Conservation (phyloP, 1,140 invertebrate species). For the Anthonomus grandis region DNA sequence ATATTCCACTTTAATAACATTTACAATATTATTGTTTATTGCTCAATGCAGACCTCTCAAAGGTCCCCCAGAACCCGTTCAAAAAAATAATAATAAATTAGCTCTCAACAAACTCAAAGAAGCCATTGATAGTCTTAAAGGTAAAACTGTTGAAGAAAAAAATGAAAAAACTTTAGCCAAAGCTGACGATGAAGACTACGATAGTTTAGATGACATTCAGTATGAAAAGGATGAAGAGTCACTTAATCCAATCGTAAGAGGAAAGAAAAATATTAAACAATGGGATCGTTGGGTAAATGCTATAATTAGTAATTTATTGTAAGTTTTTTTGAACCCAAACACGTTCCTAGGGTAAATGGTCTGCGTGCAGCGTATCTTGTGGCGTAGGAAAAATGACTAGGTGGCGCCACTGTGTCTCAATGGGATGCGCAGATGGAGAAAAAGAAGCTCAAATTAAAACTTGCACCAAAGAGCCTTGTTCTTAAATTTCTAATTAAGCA, state of each 20-base stretch:
- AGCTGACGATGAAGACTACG: conserved; percentile 7
- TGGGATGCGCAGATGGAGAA: conserved; percentile 49
- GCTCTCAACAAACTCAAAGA: too few species aligned
- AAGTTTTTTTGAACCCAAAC: neutral
- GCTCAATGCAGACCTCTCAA: too few species aligned
- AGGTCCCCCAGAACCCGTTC: too few species aligned
- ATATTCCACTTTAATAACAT: too few species aligned
- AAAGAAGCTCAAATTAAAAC: conserved; percentile 54
- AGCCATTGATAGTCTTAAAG: too few species aligned
- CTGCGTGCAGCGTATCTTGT: conserved; percentile 50
- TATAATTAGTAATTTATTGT: neutral
- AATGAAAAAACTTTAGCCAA: too few species aligned
- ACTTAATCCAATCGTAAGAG: neutral
- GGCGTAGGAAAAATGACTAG: conserved; percentile 50
- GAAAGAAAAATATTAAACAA: conserved; percentile 42
- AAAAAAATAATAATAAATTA: too few species aligned
- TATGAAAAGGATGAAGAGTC: conserved; percentile 10
- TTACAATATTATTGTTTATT: too few species aligned
- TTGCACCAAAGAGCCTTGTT: conserved; percentile 49
- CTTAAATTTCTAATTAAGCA: too few species aligned
- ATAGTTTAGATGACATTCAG: conserved; percentile 19
- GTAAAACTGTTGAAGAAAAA: too few species aligned
- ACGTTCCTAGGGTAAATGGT: conserved; percentile 49
- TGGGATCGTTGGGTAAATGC: conserved; percentile 46
- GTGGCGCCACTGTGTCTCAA: conserved; percentile 52